Evolutionary conservation across 2,113 vertebrate species (phyloP), one percentile per base, ranked within the genome.

Genomic region (Forbesichthys agassizii): DNA sequence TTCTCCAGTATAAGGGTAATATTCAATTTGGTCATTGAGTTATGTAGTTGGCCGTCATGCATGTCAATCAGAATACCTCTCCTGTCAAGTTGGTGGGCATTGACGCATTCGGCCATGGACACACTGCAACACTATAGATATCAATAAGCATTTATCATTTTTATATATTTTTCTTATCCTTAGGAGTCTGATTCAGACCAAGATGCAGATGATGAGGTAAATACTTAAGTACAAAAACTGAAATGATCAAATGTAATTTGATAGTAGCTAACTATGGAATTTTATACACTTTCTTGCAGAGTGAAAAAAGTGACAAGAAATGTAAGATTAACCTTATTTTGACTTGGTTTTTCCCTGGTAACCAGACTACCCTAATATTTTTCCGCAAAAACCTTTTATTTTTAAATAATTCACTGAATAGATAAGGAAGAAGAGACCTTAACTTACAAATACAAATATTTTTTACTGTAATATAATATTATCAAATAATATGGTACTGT

Each of bases 171-270:
- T 46, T 89, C 71, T 82, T 83, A 78, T 89, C 74, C 87, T 56
- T 81, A 99, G 98, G 98, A 99, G 61, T 98, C 95, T 64, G 98
- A 99, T 83, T 99, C 98, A 84, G 98, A 99, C 65, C 96, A 94
- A 91, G 98, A 99, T 79, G 93, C 89, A 85, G 96, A 99, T 80
- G 96, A 98, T 74, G 96, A 98, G 97, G 98, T 99, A 95, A 80
- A 65, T 42, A 42, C 4, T 42, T 42, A 42, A 42, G 36, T 18
- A 18, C 1, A 3, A 64, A 18, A 33, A 49, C 18, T 42, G 4
- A 53, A 57, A 0, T 11, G 48, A 3, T 4, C 61, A 58, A 12
- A 3, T 9, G 13, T 51, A 14, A 57, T 61, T 36, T 11, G 9
- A 5, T 59, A 78, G 16, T 11, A 75, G 9, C 65, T 85, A 70